Evolutionary conservation across 2,797 vertebrate species (phyloP).

Genomic region (Calcarius lapponicus): DNA sequence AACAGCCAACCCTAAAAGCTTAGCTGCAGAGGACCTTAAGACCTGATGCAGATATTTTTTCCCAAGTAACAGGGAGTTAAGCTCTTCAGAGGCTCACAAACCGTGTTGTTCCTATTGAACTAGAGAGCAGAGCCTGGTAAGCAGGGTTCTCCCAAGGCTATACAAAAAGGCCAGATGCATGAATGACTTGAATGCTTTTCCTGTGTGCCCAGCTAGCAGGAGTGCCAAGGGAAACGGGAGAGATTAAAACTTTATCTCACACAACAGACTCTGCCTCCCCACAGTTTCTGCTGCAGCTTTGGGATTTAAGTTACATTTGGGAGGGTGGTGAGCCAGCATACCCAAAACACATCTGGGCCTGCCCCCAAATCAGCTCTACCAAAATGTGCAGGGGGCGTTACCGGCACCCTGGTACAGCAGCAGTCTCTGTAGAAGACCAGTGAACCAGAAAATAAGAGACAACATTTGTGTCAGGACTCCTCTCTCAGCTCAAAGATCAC

Average conservation of each 20-base stretch:
- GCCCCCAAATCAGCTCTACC: neutral
- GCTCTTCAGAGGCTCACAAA: neutral
- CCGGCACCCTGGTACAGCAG: neutral
- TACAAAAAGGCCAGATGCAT: neutral
- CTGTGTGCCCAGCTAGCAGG: neutral
- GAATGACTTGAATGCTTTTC: neutral
- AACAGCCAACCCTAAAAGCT: neutral
- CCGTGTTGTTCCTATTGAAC: neutral
- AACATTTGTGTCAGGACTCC: neutral
- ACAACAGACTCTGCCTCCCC: neutral
- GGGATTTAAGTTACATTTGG: neutral
- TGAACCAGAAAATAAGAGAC: neutral
- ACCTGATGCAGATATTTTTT: constrained; percentile 12
- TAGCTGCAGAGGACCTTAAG: neutral
- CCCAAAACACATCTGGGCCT: neutral
- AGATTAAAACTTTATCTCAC: constrained; percentile 24
- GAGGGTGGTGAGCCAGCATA: neutral
- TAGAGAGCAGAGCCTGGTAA: neutral
- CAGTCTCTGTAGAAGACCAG: neutral
- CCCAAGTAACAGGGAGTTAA: neutral
- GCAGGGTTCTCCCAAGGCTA: neutral
- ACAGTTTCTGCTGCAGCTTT: neutral
- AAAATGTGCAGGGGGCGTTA: rapidly evolving
- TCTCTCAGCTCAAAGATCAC: neutral
- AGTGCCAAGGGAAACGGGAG: neutral